Base-by-base conservation (phyloP, 1,140 invertebrate species). In the Aphidius gifuensis region DNA sequence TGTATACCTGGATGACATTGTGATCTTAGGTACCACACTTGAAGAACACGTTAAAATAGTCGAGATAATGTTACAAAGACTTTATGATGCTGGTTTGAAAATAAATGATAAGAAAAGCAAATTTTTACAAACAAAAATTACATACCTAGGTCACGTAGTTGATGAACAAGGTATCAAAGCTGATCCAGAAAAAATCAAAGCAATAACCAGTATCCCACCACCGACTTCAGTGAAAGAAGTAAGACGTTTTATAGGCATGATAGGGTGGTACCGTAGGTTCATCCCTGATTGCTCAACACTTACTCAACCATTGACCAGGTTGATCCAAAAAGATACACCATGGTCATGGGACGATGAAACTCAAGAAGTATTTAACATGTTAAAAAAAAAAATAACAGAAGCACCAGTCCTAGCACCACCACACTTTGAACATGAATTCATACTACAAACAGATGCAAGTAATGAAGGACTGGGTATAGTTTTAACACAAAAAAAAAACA, bases 191-290 rank as follows among this genome's bases (percentile, higher is more conserved):
- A 73, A 69, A 45, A 45, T 66, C 9, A 46, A 53, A 50, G 64
- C 67, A 61, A 66, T 45, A 49, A 48, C 59, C 9, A 43, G n/a
- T 3, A 55, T 51, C 8, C 32, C 40, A 8, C 2, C 40, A 42
- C 73, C 76, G 43, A 73, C 60, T 57, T 70, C 59, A 42, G 3
- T 47, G 4, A 73, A 69, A 48, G 58, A 74, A n/a, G 50, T 79
- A 8, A 75, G 71, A 65, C 53, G 60, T 38, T 79, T 77, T 66
- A 59, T 78, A n/a, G 75, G 73, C n/a, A 55, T 77, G 9, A 47
- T 66, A 6, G 44, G 60, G 0, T 83, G 74, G 67, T 82, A 82
- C 58, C 61, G 76, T 16, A 57, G 73, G 2, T 80, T 80, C 48
- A 72, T 81, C 7, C 62, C 64, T 3, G 71, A 78, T 43, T 80